These are phyloP conservation scores for Ctena decussata DNA, from an alignment of 2,888 invertebrate genomes.

Conservation along the genomic window DNA sequence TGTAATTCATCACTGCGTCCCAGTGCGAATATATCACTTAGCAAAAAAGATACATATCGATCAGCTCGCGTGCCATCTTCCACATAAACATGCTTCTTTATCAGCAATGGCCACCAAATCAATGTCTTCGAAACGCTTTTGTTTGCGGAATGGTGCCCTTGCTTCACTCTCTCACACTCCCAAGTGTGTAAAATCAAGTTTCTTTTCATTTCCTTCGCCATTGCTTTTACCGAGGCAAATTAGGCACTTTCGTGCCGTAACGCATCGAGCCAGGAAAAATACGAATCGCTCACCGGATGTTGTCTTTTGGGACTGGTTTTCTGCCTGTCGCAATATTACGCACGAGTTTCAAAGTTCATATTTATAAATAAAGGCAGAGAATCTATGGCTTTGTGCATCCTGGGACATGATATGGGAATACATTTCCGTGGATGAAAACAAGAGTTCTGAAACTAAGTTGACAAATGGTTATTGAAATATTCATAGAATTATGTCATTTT, in stretches of 20 bases:
- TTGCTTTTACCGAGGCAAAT: constrained; percentile 62
- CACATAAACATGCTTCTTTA: constrained; percentile 56
- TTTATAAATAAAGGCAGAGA: constrained; percentile 60
- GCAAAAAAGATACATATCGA: constrained; percentile 29
- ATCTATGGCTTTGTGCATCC: constrained; percentile 54
- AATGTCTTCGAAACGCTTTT: constrained; percentile 65
- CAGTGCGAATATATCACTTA: constrained; percentile 27
- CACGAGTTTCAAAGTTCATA: constrained; percentile 52
- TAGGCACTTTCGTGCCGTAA: constrained; percentile 62
- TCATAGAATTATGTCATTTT: neutral
- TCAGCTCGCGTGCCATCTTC: constrained; percentile 24
- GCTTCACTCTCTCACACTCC: constrained; percentile 59
- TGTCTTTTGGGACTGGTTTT: constrained; percentile 56
- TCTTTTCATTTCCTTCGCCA: constrained; percentile 69
- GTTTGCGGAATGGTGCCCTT: constrained; percentile 50
- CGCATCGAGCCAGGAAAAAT: constrained; percentile 53
- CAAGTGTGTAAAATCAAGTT: constrained; percentile 73
- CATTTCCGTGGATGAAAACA: constrained; percentile 33
- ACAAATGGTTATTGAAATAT: constrained; percentile 32
- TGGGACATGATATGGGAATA: constrained; percentile 29
- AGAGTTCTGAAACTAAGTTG: constrained; percentile 47
- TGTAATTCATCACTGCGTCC: constrained; percentile 43
- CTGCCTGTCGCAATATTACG: constrained; percentile 61
- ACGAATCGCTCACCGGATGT: constrained; percentile 49
- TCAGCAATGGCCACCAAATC: constrained; percentile 60